Conservation (phyloP, 2,888 invertebrate species). For the Spisula subtruncata region DNA sequence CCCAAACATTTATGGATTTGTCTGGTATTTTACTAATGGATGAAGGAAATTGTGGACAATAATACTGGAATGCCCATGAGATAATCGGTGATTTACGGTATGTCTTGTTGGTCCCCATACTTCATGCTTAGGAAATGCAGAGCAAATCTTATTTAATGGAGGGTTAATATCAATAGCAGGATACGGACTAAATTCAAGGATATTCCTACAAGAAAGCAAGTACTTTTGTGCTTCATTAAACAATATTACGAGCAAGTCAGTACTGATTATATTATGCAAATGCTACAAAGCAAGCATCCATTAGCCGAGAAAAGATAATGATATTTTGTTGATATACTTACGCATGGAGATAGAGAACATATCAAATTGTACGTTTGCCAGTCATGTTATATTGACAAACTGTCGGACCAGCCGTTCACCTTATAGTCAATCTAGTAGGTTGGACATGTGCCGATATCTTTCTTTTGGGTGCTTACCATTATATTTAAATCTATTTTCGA, state of each 20-base stretch:
- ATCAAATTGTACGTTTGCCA: not conserved
- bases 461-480: no score
- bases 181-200: conserved; percentile 15
- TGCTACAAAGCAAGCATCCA: not conserved
- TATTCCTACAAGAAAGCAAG: not conserved
- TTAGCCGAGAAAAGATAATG: not conserved
- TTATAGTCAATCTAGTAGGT: no score
- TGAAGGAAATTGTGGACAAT: not conserved
- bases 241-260: no score
- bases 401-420: no score
- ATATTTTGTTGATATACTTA: not conserved
- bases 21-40: not conserved
- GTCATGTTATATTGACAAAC: no score
- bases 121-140: not conserved
- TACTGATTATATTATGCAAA: no score
- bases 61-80: not conserved
- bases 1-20: not conserved
- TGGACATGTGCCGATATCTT: no score
- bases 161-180: conserved; percentile 11
- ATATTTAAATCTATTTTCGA: no score
- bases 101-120: not conserved
- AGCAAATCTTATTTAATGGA: conserved; percentile 17
- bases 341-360: no score
- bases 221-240: no score
- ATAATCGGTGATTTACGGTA: not conserved